phyloP scores from a whole-genome alignment of 2,888 invertebrate species.

The Nomada ferruginata region DNA sequence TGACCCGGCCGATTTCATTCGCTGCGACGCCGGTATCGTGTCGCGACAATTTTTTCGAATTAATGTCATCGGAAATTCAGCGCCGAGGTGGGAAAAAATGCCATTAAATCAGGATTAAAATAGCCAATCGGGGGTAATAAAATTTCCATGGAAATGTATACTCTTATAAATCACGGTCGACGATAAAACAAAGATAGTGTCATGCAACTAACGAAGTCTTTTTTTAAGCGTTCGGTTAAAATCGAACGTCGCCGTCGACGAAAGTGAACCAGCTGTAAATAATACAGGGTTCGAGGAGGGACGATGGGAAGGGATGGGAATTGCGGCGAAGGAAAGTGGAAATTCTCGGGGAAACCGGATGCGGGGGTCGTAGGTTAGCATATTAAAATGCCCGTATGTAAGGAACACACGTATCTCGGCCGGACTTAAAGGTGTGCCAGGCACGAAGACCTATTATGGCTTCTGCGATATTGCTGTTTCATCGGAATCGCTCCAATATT shows the following conservation, averaged over 20 bases:
- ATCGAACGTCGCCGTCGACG: slow-evolving; percentile 12
- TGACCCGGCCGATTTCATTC: no score
- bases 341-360: slow-evolving; percentile 33
- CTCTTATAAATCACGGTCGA: neutral
- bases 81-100: neutral
- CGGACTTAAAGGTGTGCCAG: slow-evolving; percentile 80
- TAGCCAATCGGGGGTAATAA: no score
- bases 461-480: slow-evolving; percentile 81
- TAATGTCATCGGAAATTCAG: no score
- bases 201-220: neutral
- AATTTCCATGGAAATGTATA: no score
- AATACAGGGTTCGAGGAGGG: neutral
- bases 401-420: slow-evolving; percentile 68
- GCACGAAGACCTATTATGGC: slow-evolving; percentile 80
- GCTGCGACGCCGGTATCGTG: no score
- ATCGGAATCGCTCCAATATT: slow-evolving; percentile 80
- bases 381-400: slow-evolving; percentile 66
- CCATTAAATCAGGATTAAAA: neutral
- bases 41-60: no score
- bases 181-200: neutral
- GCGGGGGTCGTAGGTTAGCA: slow-evolving; percentile 61
- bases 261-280: slow-evolving; percentile 21
- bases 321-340: slow-evolving; percentile 18
- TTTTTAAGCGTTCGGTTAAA: slow-evolving; percentile 6
- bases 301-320: neutral